These are phyloP conservation scores for Anguilla marmorata DNA, from an alignment of 2,797 vertebrate genomes.

Conservation along the genomic window DNA sequence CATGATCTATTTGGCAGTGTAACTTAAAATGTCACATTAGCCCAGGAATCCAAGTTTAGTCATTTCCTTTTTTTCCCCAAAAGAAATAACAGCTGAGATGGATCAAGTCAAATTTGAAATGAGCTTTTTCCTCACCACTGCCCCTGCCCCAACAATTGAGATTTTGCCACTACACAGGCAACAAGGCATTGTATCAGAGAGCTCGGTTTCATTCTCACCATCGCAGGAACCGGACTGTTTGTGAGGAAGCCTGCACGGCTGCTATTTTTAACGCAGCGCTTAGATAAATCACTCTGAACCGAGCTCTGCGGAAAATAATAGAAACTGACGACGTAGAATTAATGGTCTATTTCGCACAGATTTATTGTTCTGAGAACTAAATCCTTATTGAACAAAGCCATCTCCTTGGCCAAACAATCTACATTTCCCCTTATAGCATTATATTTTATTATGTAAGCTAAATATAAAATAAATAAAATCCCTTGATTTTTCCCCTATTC, in stretches of 20 bases:
- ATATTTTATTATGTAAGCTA: background rate
- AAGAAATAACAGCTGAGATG: background rate
- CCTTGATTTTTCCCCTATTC: no score
- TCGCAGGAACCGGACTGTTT: background rate
- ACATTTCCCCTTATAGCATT: background rate
- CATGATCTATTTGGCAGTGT: background rate
- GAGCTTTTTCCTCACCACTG: background rate
- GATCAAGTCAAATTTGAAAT: background rate
- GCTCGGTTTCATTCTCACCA: background rate
- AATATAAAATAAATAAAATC: background rate
- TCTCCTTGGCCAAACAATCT: conserved; percentile 6
- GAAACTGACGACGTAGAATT: conserved; percentile 21
- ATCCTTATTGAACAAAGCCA: conserved; percentile 12
- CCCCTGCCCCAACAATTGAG: background rate
- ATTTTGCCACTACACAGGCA: background rate
- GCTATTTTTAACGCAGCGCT: conserved; percentile 27
- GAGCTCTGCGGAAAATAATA: conserved; percentile 15
- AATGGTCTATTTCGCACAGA: conserved; percentile 18
- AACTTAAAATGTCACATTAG: background rate
- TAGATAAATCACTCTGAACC: conserved; percentile 19
- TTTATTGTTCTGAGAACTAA: conserved; percentile 21
- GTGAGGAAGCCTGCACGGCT: background rate
- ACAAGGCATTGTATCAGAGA: background rate
- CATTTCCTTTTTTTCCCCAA: background rate
- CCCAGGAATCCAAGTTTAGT: background rate